Percentiles rank a stretch among this genome's conserved stretches.
These are phyloP conservation scores for Prosopocoilus inquinatus DNA, from an alignment of 2,888 invertebrate species.

Conservation along the genomic window DNA sequence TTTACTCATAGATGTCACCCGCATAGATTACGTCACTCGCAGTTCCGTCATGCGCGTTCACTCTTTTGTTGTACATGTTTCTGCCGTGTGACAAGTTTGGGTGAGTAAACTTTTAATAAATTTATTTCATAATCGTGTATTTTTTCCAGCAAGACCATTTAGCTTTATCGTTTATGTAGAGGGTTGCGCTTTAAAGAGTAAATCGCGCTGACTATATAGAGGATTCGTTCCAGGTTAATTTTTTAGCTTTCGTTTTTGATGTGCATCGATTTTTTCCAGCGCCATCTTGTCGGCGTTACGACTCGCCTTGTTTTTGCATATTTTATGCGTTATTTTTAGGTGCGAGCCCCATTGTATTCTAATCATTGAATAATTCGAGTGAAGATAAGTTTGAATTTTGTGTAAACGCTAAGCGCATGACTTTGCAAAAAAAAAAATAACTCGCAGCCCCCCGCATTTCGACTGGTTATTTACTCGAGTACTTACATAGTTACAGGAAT, in stretches of 20 bases:
- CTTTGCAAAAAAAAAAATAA: neutral
- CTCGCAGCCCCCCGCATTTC: neutral
- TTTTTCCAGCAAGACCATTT: conserved; percentile 14
- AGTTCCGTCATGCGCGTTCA: neutral
- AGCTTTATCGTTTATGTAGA: conserved; percentile 4
- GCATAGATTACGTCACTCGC: neutral
- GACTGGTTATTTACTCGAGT: conserved; percentile 4
- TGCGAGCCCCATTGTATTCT: neutral
- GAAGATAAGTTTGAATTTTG: neutral
- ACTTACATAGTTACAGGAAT: conserved; percentile 18
- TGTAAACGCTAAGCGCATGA: too few relatives aligned
- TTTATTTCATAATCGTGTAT: conserved; percentile 9
- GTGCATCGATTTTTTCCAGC: conserved; percentile 8
- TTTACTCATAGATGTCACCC: neutral
- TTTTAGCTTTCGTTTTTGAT: conserved; percentile 6
- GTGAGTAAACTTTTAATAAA: neutral
- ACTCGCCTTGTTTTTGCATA: neutral
- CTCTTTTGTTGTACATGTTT: neutral
- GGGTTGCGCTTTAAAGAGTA: neutral
- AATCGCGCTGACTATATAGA: neutral
- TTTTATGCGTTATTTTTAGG: conserved; percentile 17
- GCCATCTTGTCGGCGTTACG: conserved; percentile 3
- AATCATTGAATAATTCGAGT: too few relatives aligned
- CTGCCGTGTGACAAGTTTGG: neutral
- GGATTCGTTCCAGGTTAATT: conserved; percentile 4